Evolutionary conservation across 2,888 invertebrate genomes (phyloP), one percentile per base, ranked within the genome.

Genomic region (Pammene fasciana): DNA sequence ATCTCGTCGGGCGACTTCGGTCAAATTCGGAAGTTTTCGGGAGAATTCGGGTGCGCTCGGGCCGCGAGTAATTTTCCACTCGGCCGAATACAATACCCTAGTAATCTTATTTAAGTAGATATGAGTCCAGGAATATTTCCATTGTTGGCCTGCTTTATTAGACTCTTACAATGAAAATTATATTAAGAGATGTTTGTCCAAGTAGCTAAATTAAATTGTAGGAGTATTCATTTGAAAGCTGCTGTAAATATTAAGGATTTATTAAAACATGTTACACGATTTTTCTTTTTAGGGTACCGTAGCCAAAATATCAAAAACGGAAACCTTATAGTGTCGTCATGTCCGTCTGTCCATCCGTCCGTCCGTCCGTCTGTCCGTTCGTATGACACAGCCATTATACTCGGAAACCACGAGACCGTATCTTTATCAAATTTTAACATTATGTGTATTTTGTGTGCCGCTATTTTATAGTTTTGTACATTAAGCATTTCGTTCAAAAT

Each of bases 21-120:
- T 18, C 50, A 18, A 50, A 11, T 50, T 50, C 50, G 50, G 60
- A 36, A 13, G n/a, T 2, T 54, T n/a, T 50, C 50, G 50, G 9
- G 10, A 11, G 18, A 1, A n/a, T 13, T 57, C 57, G 59, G 50
- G 41, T 52, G 26, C 6, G 34, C 8, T 57, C 56, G 64, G 43
- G 26, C 26, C 43, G 14, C 34, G 26, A 59, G 59, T 67, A 34
- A 61, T 67, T 67, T 55, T 61, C 54, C 54, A 13, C 54, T 26
- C 46, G 60, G 60, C 18, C 45, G 60, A 55, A 52, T 52, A 52
- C 60, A 67, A 67, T 55, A 60, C 54, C 26, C 54, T 10, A 13
- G 14, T 67, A 67, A 67, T 67, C 67, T 61, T 67, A 61, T 54
- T 60, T 54, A 59, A 67, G 36, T 18, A 50, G 34, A 66, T 59